Conservation (phyloP, 2,113 vertebrate genomes). For the Oryzias celebensis region DNA sequence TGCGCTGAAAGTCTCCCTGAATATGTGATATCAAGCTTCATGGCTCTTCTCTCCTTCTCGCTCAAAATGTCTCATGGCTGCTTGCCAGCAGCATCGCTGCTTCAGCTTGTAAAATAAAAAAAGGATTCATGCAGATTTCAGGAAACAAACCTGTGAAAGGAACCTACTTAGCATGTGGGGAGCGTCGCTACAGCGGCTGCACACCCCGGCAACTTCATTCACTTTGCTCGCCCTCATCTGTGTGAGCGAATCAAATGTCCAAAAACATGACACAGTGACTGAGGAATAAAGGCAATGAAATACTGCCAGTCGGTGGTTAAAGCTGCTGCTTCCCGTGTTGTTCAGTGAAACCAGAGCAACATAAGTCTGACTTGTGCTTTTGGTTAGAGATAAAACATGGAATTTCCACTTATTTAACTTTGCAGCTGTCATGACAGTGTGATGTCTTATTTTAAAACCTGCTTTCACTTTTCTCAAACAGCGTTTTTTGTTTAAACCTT, state of each 20-base stretch:
- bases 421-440: too few relatives aligned
- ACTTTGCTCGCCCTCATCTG: conserved; percentile 1
- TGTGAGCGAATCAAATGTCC: conserved; percentile 1
- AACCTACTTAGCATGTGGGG: conserved; percentile 35
- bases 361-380: too few relatives aligned
- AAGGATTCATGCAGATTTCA: conserved; percentile 33
- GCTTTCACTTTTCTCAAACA: too few relatives aligned
- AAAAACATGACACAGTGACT: not conserved
- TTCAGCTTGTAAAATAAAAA: conserved; percentile 34
- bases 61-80: conserved; percentile 31
- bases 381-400: too few relatives aligned
- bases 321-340: not conserved
- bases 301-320: not conserved
- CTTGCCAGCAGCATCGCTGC: conserved; percentile 8
- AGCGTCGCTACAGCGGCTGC: not conserved
- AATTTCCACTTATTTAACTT: too few relatives aligned
- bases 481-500: too few relatives aligned
- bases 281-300: too few relatives aligned
- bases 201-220: conserved; percentile 39
- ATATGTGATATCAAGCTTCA: conserved; percentile 19
- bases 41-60: not conserved
- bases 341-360: too few relatives aligned
- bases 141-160: conserved; percentile 42
- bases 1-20: conserved; percentile 33
- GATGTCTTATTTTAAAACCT: too few relatives aligned